Conservation (phyloP, 2,888 invertebrate genomes). For the Diarsia mendica region DNA sequence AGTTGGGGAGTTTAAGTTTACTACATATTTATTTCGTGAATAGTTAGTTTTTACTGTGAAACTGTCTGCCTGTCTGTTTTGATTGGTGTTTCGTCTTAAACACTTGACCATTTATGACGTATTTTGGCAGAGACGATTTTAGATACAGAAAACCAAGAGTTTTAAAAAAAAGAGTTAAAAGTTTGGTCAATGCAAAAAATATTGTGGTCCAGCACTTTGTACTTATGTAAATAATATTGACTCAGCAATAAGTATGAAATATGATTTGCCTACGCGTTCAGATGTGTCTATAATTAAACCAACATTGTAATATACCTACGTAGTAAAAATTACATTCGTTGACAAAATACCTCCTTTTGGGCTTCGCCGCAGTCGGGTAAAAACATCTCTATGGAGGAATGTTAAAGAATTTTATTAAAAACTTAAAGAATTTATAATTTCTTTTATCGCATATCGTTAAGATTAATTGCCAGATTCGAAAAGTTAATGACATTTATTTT, state of each 20-base stretch:
- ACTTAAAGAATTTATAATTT: conserved; percentile 17
- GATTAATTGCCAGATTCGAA: conserved; percentile 26
- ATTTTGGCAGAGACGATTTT: neutral
- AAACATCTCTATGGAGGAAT: neutral
- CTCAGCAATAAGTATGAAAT: too few species aligned
- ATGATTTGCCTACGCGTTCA: too few species aligned
- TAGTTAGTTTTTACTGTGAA: neutral
- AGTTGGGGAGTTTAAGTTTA: neutral
- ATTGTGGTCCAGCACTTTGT: too few species aligned
- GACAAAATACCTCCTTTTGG: too few species aligned
- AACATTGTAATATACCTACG: neutral
- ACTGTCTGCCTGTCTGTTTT: neutral
- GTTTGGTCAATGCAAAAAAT: neutral
- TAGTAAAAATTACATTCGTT: neutral
- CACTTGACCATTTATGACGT: neutral
- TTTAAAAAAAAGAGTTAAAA: too few species aligned
- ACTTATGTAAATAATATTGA: too few species aligned
- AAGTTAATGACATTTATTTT: conserved; percentile 13
- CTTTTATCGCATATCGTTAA: conserved; percentile 8
- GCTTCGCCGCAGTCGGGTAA: too few species aligned
- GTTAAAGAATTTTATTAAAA: neutral
- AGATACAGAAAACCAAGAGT: neutral
- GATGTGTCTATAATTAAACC: too few species aligned
- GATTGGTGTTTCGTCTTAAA: neutral
- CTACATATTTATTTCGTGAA: conserved; percentile 3